Percentiles rank a stretch among this genome's conserved stretches.
These are phyloP conservation scores for Eulemur rubriventer DNA, from an alignment of 2,797 vertebrate genomes.

Conservation along the genomic window DNA sequence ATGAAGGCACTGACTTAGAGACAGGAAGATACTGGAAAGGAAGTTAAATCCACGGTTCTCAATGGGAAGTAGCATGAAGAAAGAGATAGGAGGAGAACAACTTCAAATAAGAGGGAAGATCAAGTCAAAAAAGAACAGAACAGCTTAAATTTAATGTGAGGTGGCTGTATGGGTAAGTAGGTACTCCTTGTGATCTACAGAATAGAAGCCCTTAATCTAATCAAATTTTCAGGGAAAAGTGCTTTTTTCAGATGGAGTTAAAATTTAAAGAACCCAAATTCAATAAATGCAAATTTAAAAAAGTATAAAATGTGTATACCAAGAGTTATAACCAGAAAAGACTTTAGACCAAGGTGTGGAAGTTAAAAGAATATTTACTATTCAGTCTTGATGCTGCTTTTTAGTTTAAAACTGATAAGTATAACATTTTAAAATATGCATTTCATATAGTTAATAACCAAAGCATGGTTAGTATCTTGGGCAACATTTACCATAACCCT, in stretches of 20 bases:
- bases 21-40: background rate
- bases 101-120: background rate
- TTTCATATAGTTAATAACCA: constrained; percentile 20
- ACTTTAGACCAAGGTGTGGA: background rate
- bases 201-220: background rate
- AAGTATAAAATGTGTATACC: background rate
- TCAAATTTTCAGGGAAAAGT: background rate
- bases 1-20: accelerated
- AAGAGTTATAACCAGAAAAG: background rate
- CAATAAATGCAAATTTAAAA: background rate
- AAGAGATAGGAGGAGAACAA: background rate
- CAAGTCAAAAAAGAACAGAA: background rate
- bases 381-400: background rate
- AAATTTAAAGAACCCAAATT: background rate
- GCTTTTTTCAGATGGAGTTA: background rate
- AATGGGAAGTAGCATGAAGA: background rate
- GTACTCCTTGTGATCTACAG: background rate
- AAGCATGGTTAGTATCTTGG: background rate
- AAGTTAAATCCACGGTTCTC: background rate
- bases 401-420: background rate
- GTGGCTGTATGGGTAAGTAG: background rate
- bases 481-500: background rate
- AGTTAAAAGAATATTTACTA: background rate
- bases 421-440: background rate
- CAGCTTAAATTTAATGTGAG: background rate